Percentiles rank a stretch among this genome's conserved stretches.
phyloP scores from a whole-genome alignment of 2,888 invertebrate genomes.

The Hypena proboscidalis region DNA sequence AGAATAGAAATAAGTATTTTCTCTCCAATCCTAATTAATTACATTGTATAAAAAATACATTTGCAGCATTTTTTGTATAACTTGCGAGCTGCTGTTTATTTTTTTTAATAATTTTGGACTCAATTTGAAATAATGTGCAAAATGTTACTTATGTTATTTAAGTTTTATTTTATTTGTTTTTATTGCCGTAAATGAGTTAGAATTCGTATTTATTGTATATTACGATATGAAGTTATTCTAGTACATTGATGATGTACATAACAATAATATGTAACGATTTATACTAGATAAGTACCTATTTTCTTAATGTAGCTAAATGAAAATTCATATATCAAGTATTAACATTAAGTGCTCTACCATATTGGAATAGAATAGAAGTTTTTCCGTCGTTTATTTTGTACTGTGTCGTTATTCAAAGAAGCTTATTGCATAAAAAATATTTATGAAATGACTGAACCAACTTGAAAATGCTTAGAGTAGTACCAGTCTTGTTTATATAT shows the following conservation, averaged over 20 bases:
- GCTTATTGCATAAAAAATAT: too few relatives aligned
- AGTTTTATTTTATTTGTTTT: slow-evolving; percentile 8
- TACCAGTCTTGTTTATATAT: too few relatives aligned
- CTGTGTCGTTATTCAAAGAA: too few relatives aligned
- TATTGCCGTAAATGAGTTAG: slow-evolving; percentile 3
- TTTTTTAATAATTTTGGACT: too few relatives aligned
- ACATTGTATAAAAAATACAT: too few relatives aligned
- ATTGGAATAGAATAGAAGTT: background rate
- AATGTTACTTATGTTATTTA: slow-evolving; percentile 15
- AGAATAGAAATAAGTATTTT: too few relatives aligned
- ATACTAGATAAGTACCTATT: slow-evolving; percentile 21
- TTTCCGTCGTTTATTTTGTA: too few relatives aligned
- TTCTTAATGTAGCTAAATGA: slow-evolving; percentile 24
- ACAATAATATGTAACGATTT: slow-evolving; percentile 12
- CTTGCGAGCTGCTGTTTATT: slow-evolving; percentile 20
- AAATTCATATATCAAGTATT: background rate
- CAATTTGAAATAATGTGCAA: too few relatives aligned
- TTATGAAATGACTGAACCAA: too few relatives aligned
- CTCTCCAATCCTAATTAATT: too few relatives aligned
- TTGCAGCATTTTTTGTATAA: background rate
- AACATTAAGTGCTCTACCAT: background rate
- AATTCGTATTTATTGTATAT: slow-evolving; percentile 13
- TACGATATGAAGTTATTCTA: too few relatives aligned
- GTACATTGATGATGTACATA: slow-evolving; percentile 6
- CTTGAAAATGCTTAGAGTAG: too few relatives aligned